Evolutionary conservation across 2,113 vertebrate species (phyloP), one percentile per base, ranked within the genome.

Genomic region (Gulo gulo): DNA sequence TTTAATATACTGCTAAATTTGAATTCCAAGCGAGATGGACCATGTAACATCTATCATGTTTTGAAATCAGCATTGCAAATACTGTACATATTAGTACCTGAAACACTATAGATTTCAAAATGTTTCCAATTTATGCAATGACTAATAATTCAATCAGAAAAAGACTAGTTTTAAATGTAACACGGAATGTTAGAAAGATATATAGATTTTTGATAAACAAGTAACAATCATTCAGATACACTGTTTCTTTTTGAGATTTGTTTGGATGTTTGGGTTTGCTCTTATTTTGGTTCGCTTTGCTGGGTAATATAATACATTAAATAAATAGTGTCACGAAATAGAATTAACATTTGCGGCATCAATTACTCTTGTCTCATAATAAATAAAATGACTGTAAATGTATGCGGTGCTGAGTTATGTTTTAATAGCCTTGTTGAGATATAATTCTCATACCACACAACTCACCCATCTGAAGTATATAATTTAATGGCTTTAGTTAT

Each of bases 381-480:
- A 50, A 69, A 92, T 67, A 79, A 92, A 95, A 88, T 83, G 88
- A 50, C n/a, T 78, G 26, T 83, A 92, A 96, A 92, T 95, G 83
- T 52, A n/a, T 20, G 36, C 61, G 52, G 88, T 67, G 24, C 5
- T 69, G 47, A 94, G 55, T 88, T 91, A 74, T 88, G 50, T 96
- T 91, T 94, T 69, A 83, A 88, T 61, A 76, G 50, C 21, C 91
- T 39, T 82, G 26, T 63, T 82, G 36, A 87, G 47, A 96, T 69
- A 88, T 61, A 94, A 88, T 83, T 69, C 26, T 26, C 26, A 61
- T 50, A 86, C 36, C 31, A 90, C 31, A 86, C 23, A 94, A 89
- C 47, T 85, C 18, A 63, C n/a, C 52, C 5, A 63, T 7, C 20
- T 71, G 79, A 81, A 80, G 39, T 59, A 80, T 45, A 47, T 88